Base-by-base conservation (phyloP, 2,797 vertebrate species). In the Novumbra hubbsi region DNA sequence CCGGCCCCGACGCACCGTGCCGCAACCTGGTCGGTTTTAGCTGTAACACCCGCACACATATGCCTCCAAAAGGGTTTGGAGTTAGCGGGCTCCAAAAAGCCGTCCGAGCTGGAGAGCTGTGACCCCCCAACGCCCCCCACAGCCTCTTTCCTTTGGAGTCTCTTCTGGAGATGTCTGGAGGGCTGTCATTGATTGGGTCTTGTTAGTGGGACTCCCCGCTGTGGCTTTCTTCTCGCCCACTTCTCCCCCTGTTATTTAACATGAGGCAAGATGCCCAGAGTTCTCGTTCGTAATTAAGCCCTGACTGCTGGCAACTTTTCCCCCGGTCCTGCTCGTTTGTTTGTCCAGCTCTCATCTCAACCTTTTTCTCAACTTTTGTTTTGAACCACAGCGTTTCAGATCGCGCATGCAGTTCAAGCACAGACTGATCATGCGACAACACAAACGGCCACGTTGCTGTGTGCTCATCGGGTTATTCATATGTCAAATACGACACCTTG, bases 141-240 rank as follows among this genome's bases (percentile, higher is more conserved):
- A 67, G 79, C 70, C 68, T 72, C 30, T 71, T 70, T 76, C 79
- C 80, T 83, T 78, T 85, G 76, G 84, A 86, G 78, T 80, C 70
- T 78, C 65, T 79, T 77, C 73, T 77, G 80, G 73, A 84, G 21
- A 74, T 9, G 55, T 84, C 78, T 83, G 75, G 71, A 77, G 81
- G 74, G 79, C 79, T 63, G 78, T 78, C 52, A 57, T 81, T 84
- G 82, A 88, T 89, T 87, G 83, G 85, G 83, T 89, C 49, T 73
- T 74, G 83, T 82, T 84, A 74, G 73, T 5, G 45, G 65, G 73
- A 69, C 27, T 68, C 77, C 84, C 89, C 71, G 71, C 81, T 80
- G 88, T 80, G 87, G 63, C 79, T 80, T 82, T 81, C 48, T 73
- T 84, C 80, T 65, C 66, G 28, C 62, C 76, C 71, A 21, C 76